Evolutionary conservation across 64 coral and sea anemone species (phyloP).

Genomic region (Platygyra sinensis): DNA sequence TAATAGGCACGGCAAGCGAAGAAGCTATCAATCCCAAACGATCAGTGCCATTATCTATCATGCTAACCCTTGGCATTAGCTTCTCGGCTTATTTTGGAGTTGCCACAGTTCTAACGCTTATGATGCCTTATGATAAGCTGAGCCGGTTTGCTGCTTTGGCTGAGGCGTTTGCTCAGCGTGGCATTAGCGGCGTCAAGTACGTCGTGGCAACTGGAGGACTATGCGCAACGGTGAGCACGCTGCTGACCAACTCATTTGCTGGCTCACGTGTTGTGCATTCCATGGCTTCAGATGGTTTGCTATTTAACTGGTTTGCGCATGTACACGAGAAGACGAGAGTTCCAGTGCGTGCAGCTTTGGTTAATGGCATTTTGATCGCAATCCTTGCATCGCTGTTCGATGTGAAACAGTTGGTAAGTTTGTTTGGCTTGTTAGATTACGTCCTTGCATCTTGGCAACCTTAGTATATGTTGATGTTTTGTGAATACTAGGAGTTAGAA

Average conservation of each 20-base stretch:
- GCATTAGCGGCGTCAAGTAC: conserved; percentile 53
- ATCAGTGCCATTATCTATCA: conserved; percentile 58
- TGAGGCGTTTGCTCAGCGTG: conserved; percentile 62
- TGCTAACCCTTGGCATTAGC: conserved; percentile 61
- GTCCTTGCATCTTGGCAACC: not conserved
- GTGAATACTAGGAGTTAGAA: too few species aligned
- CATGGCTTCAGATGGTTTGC: conserved; percentile 78
- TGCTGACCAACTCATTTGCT: conserved; percentile 70
- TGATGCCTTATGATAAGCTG: conserved; percentile 55
- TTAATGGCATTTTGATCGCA: conserved; percentile 41
- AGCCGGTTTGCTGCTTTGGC: conserved; percentile 68
- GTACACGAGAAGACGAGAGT: conserved; percentile 61
- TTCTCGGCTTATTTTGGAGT: conserved; percentile 84
- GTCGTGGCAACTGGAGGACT: conserved; percentile 68
- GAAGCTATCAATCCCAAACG: conserved; percentile 76
- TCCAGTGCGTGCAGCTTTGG: conserved; percentile 59
- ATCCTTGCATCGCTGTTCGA: conserved; percentile 41
- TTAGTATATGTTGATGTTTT: not conserved
- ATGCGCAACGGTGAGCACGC: conserved; percentile 56
- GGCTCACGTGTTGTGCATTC: conserved; percentile 73
- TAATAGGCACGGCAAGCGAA: conserved; percentile 70
- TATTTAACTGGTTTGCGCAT: conserved; percentile 67
- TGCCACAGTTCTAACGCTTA: conserved; percentile 64
- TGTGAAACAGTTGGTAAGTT: conserved; percentile 41
- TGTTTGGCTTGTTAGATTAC: not conserved